Evolutionary conservation across 1,140 invertebrate species (phyloP), one percentile per base, ranked within the genome.

Genomic region (Mesaphorura yosii): DNA sequence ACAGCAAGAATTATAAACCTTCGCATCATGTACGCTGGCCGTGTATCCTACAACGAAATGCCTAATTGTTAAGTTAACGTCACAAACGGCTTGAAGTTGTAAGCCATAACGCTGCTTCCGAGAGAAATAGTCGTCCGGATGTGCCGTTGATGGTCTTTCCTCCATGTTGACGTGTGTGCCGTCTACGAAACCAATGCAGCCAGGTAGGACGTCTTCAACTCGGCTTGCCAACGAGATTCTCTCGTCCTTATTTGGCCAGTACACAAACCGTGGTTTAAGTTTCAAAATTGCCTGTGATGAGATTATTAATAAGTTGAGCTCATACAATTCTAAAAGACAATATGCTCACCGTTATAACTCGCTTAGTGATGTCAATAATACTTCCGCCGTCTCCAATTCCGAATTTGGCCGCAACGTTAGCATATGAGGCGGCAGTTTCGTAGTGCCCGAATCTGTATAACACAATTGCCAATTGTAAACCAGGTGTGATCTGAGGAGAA

Each of bases 111-210:
- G 2, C 23, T 51, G 49, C n/a, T 51, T 51, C 23, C 49, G 3
- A 28, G 49, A 51, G 20, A 7, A 51, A 19, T 51, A 51, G 4
- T 41, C 15, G 1, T 51, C 49, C 20, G 23, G 38, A 3, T 26
- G 14, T 3, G 14, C 38, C n/a, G 41, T n/a, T 2, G 22, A n/a
- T 2, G 49, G 49, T 1, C 15, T 22, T 29, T 51, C 49, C 34
- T 51, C 49, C 7, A 51, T 22, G 2, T 41, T 41, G 3, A 51
- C 23, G 39, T 51, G 49, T 1, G 39, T 51, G 3, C 49, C 49
- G 23, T 51, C 49, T 2, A 51, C 39, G 17, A 27, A 51, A 2
- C 38, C 49, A 6, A 51, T n/a, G 23, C 38, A 27, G 2, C 39
- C 39, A 2, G 38, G 39, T 3, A 49, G 40, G 34, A 6, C 3